Percentiles rank a stretch among this genome's conserved stretches.
Evolutionary conservation across 2,888 invertebrate genomes (phyloP).

Genomic region (Yponomeuta sedellus): DNA sequence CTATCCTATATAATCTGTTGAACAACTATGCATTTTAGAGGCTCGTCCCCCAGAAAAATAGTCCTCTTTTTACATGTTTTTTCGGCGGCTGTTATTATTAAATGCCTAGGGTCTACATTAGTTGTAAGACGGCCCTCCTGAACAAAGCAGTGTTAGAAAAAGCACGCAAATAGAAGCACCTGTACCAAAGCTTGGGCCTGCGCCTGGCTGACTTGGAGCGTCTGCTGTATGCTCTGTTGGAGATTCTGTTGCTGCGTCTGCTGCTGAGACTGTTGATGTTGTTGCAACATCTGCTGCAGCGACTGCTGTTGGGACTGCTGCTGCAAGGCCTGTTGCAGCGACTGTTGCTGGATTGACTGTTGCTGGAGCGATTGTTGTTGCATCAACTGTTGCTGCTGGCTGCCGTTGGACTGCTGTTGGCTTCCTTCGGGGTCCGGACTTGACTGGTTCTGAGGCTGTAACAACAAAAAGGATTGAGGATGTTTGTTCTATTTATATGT

Average conservation of each 20-base stretch:
- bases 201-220: slow-evolving; percentile 62
- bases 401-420: slow-evolving; percentile 67
- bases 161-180: slow-evolving; percentile 23
- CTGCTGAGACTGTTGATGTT: slow-evolving; percentile 43
- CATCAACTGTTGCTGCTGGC: slow-evolving; percentile 55
- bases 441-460: slow-evolving; percentile 71
- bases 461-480: not conserved
- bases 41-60: too few relatives aligned
- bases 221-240: slow-evolving; percentile 58
- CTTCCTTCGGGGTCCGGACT: slow-evolving; percentile 64
- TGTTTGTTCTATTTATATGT: not conserved
- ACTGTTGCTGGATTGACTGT: slow-evolving; percentile 37
- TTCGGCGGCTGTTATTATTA: too few relatives aligned
- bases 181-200: slow-evolving; percentile 67
- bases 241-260: slow-evolving; percentile 42
- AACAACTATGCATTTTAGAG: too few relatives aligned
- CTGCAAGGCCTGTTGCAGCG: slow-evolving; percentile 46
- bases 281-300: slow-evolving; percentile 43
- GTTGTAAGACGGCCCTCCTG: too few relatives aligned
- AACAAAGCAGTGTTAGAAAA: not conserved
- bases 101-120: too few relatives aligned
- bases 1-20: too few relatives aligned
- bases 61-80: too few relatives aligned
- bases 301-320: slow-evolving; percentile 44
- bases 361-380: slow-evolving; percentile 59